Conservation (phyloP, 2,888 invertebrate genomes). For the Ashinkailepas kermadecensis region DNA sequence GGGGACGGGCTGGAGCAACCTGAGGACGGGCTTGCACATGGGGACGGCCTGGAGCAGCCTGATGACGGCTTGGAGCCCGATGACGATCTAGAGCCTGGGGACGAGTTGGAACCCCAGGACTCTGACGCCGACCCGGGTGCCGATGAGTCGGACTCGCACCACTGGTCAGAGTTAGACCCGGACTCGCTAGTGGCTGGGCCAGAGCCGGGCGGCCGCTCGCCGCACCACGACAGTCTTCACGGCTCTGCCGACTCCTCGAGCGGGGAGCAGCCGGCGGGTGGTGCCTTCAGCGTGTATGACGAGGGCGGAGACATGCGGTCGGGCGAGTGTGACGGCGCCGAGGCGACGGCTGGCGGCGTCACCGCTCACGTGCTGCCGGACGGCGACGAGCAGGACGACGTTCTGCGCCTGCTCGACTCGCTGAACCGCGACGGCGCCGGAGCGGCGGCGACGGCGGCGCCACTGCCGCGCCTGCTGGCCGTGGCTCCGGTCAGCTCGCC, state of each 20-base stretch:
- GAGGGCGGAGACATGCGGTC: background rate
- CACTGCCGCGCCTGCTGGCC: conserved; percentile 5
- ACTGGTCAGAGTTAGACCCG: background rate
- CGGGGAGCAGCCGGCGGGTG: background rate
- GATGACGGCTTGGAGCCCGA: background rate
- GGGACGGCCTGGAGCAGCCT: background rate
- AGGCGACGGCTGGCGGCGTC: background rate
- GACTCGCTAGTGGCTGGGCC: background rate
- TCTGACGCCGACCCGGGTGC: no score
- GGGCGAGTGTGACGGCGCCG: background rate
- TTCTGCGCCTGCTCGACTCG: conserved; percentile 13
- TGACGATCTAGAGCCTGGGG: no score
- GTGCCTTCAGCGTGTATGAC: background rate
- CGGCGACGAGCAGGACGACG: conserved; percentile 15
- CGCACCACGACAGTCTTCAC: background rate
- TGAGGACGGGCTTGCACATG: no score
- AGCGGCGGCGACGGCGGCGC: background rate
- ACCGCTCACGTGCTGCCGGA: background rate
- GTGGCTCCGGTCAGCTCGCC: background rate
- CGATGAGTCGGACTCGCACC: background rate
- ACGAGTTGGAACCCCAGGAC: no score
- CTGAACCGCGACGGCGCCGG: conserved; percentile 7
- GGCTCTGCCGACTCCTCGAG: background rate
- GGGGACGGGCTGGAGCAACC: background rate
- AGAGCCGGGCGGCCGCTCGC: background rate